A percentile compares a stretch with the other conserved stretches of the same genome.
Evolutionary conservation across 2,113 vertebrate species (phyloP).

Genomic region (Felis chaus): DNA sequence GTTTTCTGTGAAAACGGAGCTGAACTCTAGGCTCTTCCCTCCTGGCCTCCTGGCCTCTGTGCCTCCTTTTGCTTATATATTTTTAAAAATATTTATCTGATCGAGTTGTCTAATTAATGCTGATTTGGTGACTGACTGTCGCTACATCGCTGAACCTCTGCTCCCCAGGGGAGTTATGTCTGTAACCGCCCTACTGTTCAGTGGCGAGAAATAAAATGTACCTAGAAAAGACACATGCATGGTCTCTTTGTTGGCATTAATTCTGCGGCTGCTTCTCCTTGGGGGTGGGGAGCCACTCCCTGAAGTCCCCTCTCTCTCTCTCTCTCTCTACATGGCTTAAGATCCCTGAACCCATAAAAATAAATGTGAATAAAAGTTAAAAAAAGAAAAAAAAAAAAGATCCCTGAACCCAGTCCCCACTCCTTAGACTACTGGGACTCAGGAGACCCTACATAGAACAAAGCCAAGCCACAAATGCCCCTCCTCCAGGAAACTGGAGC

Average conservation of each 20-base stretch:
- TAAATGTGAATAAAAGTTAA: background rate
- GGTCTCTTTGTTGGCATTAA: background rate
- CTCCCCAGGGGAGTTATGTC: constrained; percentile 76
- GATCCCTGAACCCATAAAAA: background rate
- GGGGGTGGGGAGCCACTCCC: background rate
- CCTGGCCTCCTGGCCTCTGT: background rate
- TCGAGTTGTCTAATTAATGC: constrained; percentile 56
- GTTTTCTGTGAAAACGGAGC: constrained; percentile 79
- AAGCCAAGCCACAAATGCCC: background rate
- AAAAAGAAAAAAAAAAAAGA: background rate
- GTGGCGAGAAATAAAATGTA: constrained; percentile 77
- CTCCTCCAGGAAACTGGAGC: background rate
- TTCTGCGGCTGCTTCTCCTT: background rate
- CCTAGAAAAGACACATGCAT: constrained; percentile 38
- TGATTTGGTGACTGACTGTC: constrained; percentile 75
- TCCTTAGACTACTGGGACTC: background rate
- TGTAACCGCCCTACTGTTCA: constrained; percentile 77
- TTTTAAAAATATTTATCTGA: constrained; percentile 63
- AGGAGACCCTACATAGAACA: background rate
- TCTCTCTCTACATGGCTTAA: background rate
- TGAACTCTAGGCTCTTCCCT: background rate
- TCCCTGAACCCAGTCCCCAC: background rate
- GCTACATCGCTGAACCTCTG: constrained; percentile 70
- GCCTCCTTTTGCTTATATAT: constrained; percentile 56
- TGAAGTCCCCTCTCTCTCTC: background rate